Evolutionary conservation across 2,797 vertebrate species (phyloP), one percentile per base, ranked within the genome.

Genomic region (Rachycentron canadum): DNA sequence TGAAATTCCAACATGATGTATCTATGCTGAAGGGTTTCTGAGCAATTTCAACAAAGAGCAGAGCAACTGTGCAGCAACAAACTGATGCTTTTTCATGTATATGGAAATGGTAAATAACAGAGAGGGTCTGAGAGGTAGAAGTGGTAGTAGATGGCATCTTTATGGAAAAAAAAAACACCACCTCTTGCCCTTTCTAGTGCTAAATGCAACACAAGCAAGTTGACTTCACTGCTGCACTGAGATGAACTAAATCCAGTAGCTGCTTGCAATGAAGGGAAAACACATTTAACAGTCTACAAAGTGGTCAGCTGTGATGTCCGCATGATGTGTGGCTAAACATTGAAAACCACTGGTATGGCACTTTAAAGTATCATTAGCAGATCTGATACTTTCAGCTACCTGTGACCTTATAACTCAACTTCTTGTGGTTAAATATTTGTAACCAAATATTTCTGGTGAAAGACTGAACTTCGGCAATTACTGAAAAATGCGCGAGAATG

Each of bases 281-380:
- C 55, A 75, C 32, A 58, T 71, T 36, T 7, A 56, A 66, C 56
- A 59, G 47, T 52, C 43, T 19, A 17, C 40, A 41, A 41, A 41
- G 40, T 17, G 14, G 14, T 17, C 9, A 3, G 43, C 43, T 45
- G 17, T 47, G 10, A 47, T 47, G 45, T n/a, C 45, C n/a, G 45
- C 2, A 10, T n/a, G 45, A 47, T 47, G n/a, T 47, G 45, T n/a
- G n/a, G 45, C 45, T n/a, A 10, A n/a, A 19, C 21, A 47, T 47
- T 47, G 7, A n/a, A 47, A 47, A 47, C 45, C 45, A 9, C 45
- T n/a, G 45, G 21, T 47, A n/a, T 47, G 45, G 45, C 21, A 47
- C 45, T 47, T 47, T 47, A 47, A n/a, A 47, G 45, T 47, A n/a
- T n/a, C 45, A 47, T 47, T 10, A 47, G n/a, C 47, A 49, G 47